Evolutionary conservation across 2,113 vertebrate species (phyloP).

Genomic region (Leptobrachium leishanense): DNA sequence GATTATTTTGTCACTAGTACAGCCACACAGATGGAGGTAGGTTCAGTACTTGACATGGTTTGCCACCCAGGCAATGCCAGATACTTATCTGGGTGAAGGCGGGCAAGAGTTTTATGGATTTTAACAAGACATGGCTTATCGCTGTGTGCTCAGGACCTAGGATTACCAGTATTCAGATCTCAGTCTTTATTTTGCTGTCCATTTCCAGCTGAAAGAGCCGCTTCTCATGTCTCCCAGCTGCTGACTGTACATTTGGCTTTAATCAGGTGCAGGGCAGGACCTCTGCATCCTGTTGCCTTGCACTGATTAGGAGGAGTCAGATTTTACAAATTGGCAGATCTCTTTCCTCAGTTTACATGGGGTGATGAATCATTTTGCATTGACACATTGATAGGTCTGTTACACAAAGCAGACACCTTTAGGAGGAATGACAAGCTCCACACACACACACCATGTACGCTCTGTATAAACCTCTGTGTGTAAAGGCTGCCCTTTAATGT

Average conservation of each 20-base stretch:
- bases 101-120: no score
- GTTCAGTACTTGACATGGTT: neutral
- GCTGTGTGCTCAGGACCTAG: neutral
- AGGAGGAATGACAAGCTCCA: neutral
- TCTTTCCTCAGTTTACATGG: slow-evolving; percentile 72
- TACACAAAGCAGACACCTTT: slow-evolving; percentile 58
- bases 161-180: slow-evolving; percentile 5
- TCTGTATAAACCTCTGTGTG: neutral
- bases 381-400: slow-evolving; percentile 72
- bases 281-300: slow-evolving; percentile 84
- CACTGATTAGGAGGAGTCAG: slow-evolving; percentile 89
- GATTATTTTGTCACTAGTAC: neutral
- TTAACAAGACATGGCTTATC: neutral
- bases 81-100: no score
- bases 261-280: slow-evolving; percentile 90
- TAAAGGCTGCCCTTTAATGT: neutral
- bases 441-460: neutral
- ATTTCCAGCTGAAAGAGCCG: slow-evolving; percentile 68
- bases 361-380: slow-evolving; percentile 83
- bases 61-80: no score
- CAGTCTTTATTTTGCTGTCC: slow-evolving; percentile 61
- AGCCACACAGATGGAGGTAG: neutral
- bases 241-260: slow-evolving; percentile 81
- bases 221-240: slow-evolving; percentile 73
- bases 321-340: slow-evolving; percentile 83